Conservation (phyloP, 2,888 invertebrate species). For the Pheosia tremula region DNA sequence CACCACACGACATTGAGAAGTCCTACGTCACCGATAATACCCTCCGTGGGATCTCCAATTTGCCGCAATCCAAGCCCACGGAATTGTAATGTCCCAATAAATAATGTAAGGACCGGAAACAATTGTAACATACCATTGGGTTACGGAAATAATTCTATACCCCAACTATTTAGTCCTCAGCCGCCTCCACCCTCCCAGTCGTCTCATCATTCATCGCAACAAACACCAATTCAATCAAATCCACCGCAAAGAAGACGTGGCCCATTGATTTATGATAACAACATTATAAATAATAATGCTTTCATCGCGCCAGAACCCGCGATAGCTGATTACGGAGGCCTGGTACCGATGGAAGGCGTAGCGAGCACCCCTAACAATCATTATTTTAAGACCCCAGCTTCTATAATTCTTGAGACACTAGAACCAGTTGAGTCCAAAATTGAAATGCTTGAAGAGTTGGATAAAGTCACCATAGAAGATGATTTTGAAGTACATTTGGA, state of each 20-base stretch:
- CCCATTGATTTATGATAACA: background rate
- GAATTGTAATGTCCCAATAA: background rate
- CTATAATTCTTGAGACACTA: background rate
- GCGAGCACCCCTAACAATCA: background rate
- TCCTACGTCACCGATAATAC: background rate
- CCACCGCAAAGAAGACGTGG: background rate
- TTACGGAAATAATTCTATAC: constrained; percentile 9
- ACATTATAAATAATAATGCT: background rate
- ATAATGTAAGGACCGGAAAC: background rate
- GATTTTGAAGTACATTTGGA: background rate
- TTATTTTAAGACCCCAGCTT: background rate
- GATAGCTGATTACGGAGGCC: background rate
- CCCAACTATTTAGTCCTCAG: constrained; percentile 7
- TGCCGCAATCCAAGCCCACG: background rate
- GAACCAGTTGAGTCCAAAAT: constrained; percentile 33
- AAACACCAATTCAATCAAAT: constrained; percentile 7
- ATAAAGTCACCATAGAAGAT: constrained; percentile 25
- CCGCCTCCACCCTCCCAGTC: constrained; percentile 22
- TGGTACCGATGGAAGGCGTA: background rate
- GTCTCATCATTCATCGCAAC: constrained; percentile 12
- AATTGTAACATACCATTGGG: constrained; percentile 7
- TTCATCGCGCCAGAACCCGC: background rate
- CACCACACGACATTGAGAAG: background rate
- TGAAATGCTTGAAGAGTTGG: constrained; percentile 39
- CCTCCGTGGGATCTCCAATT: background rate